A percentile compares a stretch with the other conserved stretches of the same genome.
phyloP scores from a whole-genome alignment of 2,888 invertebrate species.

The Drosophila demipolita region DNA sequence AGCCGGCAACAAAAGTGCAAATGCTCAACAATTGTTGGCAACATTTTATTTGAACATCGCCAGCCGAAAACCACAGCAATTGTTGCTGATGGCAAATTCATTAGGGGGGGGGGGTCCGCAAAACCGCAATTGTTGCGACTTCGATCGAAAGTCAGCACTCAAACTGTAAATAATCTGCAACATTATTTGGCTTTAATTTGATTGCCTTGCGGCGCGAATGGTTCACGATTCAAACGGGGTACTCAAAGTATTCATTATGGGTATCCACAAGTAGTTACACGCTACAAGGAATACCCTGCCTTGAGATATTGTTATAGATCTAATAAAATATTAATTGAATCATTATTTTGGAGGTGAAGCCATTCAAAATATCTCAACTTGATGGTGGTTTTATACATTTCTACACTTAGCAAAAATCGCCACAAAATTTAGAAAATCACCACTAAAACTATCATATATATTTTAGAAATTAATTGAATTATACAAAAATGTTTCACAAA shows the following conservation, averaged over 20 bases:
- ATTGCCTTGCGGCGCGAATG: conserved; percentile 38
- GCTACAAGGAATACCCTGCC: background rate
- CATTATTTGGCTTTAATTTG: conserved; percentile 36
- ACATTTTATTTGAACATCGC: conserved; percentile 40
- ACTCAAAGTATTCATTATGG: conserved; percentile 1
- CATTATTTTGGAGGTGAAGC: background rate
- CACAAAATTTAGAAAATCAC: background rate
- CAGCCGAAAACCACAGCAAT: conserved; percentile 21
- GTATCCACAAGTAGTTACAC: background rate
- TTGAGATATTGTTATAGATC: background rate
- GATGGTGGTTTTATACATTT: background rate
- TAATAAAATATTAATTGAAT: background rate
- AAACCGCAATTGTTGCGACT: conserved; percentile 9
- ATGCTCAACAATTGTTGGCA: conserved; percentile 44
- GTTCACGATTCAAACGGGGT: background rate
- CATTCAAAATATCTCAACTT: background rate
- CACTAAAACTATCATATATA: background rate
- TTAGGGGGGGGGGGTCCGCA: background rate
- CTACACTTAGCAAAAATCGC: background rate
- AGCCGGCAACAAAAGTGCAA: conserved; percentile 18
- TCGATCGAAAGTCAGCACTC: conserved; percentile 32
- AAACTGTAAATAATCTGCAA: conserved; percentile 33
- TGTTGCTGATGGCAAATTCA: conserved; percentile 18
- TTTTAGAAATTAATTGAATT: background rate
- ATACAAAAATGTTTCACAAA: background rate